Base-by-base conservation (phyloP, 2,113 vertebrate genomes). In the Phycodurus eques region DNA sequence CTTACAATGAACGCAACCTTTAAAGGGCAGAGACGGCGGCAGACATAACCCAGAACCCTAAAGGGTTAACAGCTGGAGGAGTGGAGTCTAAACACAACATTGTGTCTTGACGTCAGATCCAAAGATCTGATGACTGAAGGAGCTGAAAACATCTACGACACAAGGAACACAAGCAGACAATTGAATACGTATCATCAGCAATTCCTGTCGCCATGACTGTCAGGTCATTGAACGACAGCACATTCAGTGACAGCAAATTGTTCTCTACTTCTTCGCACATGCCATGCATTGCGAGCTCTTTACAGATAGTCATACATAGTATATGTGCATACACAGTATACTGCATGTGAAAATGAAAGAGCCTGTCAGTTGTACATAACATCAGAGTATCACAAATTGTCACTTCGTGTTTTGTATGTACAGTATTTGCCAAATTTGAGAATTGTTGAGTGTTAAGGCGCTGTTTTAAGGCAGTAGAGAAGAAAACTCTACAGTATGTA, bases 11-110 rank as follows among this genome's bases (percentile, higher is more conserved):
- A 72, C 70, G 65, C 75, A 83, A 88, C 91, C 91, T 91, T 93
- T 93, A 92, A 93, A 93, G 92, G 91, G 76, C 74, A 87, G 76
- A 78, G 69, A 80, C 69, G 66, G 75, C 74, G 78, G 81, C 63
- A 87, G 86, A 92, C 83, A 82, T 75, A 80, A 82, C 75, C 89
- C 88, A 92, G 91, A 91, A 79, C 68, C 76, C 73, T 80, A 62
- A 85, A 85, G 83, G 87, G 89, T 89, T 91, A 90, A 92, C 87
- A 67, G 82, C 71, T 69, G 81, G 81, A 86, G 83, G 76, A 71
- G 31, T 69, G 67, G 82, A 82, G 78, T 82, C 66, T 92, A 91
- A 87, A 91, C 91, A 91, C 74, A 71, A 80, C 71, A 68, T 35
- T 15, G 63, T 61, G 67, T 22, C 27, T 67, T 92, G 79, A 91